A percentile compares a stretch with the other conserved stretches of the same genome.
Conservation (phyloP, 1,140 invertebrate genomes). For the Ditylenchus dipsaci region DNA sequence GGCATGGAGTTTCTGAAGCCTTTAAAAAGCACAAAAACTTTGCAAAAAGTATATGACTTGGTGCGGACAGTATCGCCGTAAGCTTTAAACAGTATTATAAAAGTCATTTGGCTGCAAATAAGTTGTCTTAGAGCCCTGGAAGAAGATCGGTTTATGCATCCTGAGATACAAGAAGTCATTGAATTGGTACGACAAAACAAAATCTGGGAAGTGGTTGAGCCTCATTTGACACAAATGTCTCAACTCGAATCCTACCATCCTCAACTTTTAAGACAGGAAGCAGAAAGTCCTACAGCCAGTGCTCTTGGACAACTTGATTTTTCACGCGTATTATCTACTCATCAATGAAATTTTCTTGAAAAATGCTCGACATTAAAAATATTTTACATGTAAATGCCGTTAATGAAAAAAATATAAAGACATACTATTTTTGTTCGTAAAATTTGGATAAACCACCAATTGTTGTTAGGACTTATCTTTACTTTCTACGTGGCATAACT, state of each 20-base stretch:
- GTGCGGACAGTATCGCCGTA: slow-evolving; percentile 62
- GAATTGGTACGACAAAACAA: slow-evolving; percentile 49
- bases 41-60: slow-evolving; percentile 69
- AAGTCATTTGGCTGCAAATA: background rate
- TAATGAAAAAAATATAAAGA: no score
- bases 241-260: slow-evolving; percentile 45
- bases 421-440: no score
- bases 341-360: no score
- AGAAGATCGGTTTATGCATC: slow-evolving; percentile 56
- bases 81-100: slow-evolving; percentile 12
- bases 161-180: slow-evolving; percentile 54
- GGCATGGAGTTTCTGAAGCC: slow-evolving; percentile 72
- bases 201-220: slow-evolving; percentile 48
- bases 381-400: no score
- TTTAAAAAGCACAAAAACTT: slow-evolving; percentile 68
- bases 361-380: no score
- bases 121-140: slow-evolving; percentile 46
- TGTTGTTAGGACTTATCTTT: no score
- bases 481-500: no score
- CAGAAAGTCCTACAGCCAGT: slow-evolving; percentile 44
- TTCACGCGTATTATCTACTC: slow-evolving; percentile 11
- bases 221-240: slow-evolving; percentile 43
- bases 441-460: no score
- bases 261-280: slow-evolving; percentile 44
- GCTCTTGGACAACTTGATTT: slow-evolving; percentile 19